Evolutionary conservation across 1,140 invertebrate genomes (phyloP).

Genomic region (Aleiodes sp.): DNA sequence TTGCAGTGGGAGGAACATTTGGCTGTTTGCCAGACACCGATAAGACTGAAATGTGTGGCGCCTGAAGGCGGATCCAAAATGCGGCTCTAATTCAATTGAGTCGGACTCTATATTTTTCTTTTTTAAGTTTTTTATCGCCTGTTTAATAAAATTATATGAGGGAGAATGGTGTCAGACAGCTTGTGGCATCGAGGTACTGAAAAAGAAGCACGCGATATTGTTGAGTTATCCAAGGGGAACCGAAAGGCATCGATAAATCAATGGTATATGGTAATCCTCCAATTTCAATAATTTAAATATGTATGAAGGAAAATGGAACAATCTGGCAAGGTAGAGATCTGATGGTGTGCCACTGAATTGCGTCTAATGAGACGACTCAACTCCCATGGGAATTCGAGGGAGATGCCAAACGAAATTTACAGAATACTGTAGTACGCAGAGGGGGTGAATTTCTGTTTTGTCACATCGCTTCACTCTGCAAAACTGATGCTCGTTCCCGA

Average conservation of each 20-base stretch:
- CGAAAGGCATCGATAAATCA: conserved; percentile 61
- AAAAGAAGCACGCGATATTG: not conserved
- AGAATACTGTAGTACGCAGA: not conserved
- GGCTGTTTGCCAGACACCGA: conserved; percentile 4
- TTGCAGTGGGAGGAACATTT: conserved; percentile 12
- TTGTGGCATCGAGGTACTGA: not conserved
- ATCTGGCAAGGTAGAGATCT: conserved; percentile 54
- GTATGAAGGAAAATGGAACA: conserved; percentile 65
- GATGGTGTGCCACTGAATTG: conserved; percentile 59
- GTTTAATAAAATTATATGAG: not conserved
- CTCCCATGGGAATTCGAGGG: conserved; percentile 43
- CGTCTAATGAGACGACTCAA: conserved; percentile 60
- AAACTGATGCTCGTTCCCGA: not conserved
- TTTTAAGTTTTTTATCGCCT: not conserved
- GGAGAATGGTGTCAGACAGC: not conserved
- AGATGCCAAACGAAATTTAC: not conserved
- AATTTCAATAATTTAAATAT: conserved; percentile 67
- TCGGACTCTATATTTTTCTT: not conserved
- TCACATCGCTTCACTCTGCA: not conserved
- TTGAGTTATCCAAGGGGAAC: conserved; percentile 12
- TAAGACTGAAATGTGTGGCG: conserved; percentile 11
- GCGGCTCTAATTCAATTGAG: conserved; percentile 4
- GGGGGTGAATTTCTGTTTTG: conserved; percentile 10
- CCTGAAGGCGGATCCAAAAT: conserved; percentile 12
- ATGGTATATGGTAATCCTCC: conserved; percentile 62